Base-by-base conservation (phyloP, 30 jellyfish, hydroid and myxozoan species). In the Pelagia noctiluca region DNA sequence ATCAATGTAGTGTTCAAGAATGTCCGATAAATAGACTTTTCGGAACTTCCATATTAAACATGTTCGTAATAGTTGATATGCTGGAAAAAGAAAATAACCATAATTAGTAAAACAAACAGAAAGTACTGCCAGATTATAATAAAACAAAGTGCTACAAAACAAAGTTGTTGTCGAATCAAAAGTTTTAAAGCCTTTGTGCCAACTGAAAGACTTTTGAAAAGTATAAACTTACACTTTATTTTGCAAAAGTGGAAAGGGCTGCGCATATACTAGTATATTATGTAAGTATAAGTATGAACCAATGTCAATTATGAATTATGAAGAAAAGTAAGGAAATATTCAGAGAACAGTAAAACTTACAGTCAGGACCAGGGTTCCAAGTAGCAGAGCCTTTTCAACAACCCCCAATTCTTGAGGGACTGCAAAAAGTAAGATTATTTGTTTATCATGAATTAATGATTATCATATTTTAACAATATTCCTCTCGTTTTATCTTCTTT, bases 401-500 rank as follows among this genome's bases (percentile, higher is more conserved):
- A 68, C 90, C 25, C 84, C 80, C 38, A 86, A 50, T 50, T 86
- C 96, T n/a, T 30, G 38, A n/a, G 96, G 96, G 68, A 75, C 96
- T 86, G 53, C 0, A 61, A 71, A 42, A 36, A 33, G 26, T n/a
- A 29, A 12, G 21, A 37, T 18, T 26, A 13, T 28, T 2, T 25
- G 34, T 7, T 76, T 26, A 12, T 8, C 19, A 13, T 8, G 67
- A 66, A 29, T 66, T 25, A 4, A 2, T 64, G 3, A 64, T 25
- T 5, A 29, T 3, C 2, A 2, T 13, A 53, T 13, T 5, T 53
- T 3, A 19, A 13, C 1, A 2, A 19, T 32, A 53, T 19, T 2
- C 25, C 21, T 2, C 25, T 32, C 21, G 25, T 53, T 53, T 5
- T 19, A 19, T 53, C 21, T 53, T 53, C 2, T 19, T 53, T 13